phyloP scores from a whole-genome alignment of 2,113 vertebrate species.

The Macquaria ambigua region DNA sequence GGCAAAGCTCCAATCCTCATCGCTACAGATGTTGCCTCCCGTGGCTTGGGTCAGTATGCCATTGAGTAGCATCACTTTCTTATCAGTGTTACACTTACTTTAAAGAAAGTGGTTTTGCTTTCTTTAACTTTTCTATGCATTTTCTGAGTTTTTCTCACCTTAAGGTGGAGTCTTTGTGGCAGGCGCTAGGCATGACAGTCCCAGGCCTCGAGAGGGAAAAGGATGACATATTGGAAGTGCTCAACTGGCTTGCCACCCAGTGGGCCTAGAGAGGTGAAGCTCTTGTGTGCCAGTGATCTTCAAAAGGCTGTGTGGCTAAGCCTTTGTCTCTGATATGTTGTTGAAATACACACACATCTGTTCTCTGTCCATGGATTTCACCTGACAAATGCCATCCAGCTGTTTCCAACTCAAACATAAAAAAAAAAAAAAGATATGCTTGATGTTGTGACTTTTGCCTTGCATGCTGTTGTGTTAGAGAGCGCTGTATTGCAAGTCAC shows the following conservation, averaged over 20 bases:
- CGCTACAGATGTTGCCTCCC: constrained; percentile 98
- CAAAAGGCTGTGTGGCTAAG: constrained; percentile 98
- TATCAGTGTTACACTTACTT: constrained; percentile 88
- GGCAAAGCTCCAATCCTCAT: constrained; percentile 99
- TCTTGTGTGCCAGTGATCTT: constrained; percentile 99
- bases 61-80: constrained; percentile 65
- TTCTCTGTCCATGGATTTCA: constrained; percentile 91
- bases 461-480: constrained; percentile 94
- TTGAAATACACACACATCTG: constrained; percentile 87
- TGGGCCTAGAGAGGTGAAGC: constrained; percentile 99
- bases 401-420: constrained; percentile 86
- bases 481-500: constrained; percentile 86
- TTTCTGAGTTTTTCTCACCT: constrained; percentile 99
- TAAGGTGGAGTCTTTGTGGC: constrained; percentile 99
- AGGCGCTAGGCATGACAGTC: constrained; percentile 99
- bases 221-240: constrained; percentile 98
- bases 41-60: constrained; percentile 97
- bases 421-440: constrained; percentile 69
- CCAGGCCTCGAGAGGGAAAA: constrained; percentile 99
- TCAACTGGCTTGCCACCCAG: constrained; percentile 99
- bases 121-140: constrained; percentile 99
- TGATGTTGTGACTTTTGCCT: constrained; percentile 87
- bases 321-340: constrained; percentile 83
- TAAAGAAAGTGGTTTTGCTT: constrained; percentile 99
- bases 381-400: constrained; percentile 90